Percentiles rank a stretch among this genome's conserved stretches.
Evolutionary conservation across 2,113 vertebrate species (phyloP).

Genomic region (Oncorhynchus masou): DNA sequence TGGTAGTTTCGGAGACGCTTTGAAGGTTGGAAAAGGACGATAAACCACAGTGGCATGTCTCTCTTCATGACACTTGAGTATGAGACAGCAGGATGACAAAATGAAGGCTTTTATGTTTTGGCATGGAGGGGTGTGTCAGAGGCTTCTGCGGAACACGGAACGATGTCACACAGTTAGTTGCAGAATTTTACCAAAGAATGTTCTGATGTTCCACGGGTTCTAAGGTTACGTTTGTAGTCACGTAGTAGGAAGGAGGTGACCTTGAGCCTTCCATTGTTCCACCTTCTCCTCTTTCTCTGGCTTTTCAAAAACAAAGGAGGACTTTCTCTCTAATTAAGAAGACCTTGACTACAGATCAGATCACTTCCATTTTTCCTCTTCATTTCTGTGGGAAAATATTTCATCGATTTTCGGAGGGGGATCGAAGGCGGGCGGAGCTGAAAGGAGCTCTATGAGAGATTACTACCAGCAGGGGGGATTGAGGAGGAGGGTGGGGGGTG

Average conservation of each 20-base stretch:
- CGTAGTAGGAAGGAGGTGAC: constrained; percentile 46
- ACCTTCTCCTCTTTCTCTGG: constrained; percentile 25
- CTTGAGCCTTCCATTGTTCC: constrained; percentile 48
- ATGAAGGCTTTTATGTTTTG: constrained; percentile 38
- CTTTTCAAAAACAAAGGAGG: constrained; percentile 47
- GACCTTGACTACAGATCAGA: constrained; percentile 61
- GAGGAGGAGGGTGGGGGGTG: background rate
- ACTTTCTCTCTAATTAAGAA: constrained; percentile 73
- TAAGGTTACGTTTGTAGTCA: constrained; percentile 8
- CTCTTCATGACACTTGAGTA: constrained; percentile 35
- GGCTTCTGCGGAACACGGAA: constrained; percentile 24
- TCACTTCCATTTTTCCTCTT: constrained; percentile 61
- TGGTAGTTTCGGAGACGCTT: constrained; percentile 14
- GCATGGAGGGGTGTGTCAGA: constrained; percentile 31
- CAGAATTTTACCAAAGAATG: background rate
- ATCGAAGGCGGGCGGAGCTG: constrained; percentile 62
- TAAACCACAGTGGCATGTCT: constrained; percentile 22
- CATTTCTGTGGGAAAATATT: constrained; percentile 81
- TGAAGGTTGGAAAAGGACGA: constrained; percentile 13
- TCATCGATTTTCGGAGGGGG: constrained; percentile 72
- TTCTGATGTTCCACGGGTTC: constrained; percentile 17
- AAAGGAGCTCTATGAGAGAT: constrained; percentile 70
- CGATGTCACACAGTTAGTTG: constrained; percentile 16
- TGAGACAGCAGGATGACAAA: constrained; percentile 29
- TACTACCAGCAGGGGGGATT: constrained; percentile 65